phyloP scores from a whole-genome alignment of 2,888 invertebrate species.

The Anarsia innoxiella region DNA sequence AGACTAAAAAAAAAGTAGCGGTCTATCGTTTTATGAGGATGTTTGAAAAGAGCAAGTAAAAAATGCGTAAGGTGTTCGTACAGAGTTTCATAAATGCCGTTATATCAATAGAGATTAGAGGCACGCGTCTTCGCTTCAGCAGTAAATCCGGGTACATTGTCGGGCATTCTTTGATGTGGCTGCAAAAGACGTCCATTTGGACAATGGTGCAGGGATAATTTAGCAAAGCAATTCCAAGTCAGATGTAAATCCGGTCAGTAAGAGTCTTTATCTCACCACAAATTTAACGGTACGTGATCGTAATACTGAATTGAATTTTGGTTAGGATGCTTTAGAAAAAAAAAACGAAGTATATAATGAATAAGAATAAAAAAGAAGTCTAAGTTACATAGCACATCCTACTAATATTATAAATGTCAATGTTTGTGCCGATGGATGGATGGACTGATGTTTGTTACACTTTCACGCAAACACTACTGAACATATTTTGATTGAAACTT shows the following conservation, averaged over 20 bases:
- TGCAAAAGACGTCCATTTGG: constrained; percentile 54
- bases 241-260: constrained; percentile 53
- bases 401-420: too few species aligned
- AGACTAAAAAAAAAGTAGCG: constrained; percentile 52
- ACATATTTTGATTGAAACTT: too few species aligned
- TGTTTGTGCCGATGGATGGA: too few species aligned
- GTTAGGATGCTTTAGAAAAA: too few species aligned
- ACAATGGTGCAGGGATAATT: constrained; percentile 50
- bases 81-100: constrained; percentile 55
- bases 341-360: too few species aligned
- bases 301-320: constrained; percentile 1
- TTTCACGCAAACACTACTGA: too few species aligned
- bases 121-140: constrained; percentile 60
- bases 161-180: constrained; percentile 63
- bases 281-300: constrained; percentile 21
- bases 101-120: constrained; percentile 71
- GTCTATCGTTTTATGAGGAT: constrained; percentile 62
- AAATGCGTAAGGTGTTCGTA: constrained; percentile 65
- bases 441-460: too few species aligned
- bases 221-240: constrained; percentile 36
- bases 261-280: constrained; percentile 33
- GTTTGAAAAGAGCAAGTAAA: constrained; percentile 45
- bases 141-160: constrained; percentile 48
- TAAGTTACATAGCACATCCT: too few species aligned
- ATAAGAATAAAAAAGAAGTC: too few species aligned